Evolutionary conservation across 2,888 invertebrate species (phyloP), one percentile per base, ranked within the genome.

Genomic region (Ctena decussata): DNA sequence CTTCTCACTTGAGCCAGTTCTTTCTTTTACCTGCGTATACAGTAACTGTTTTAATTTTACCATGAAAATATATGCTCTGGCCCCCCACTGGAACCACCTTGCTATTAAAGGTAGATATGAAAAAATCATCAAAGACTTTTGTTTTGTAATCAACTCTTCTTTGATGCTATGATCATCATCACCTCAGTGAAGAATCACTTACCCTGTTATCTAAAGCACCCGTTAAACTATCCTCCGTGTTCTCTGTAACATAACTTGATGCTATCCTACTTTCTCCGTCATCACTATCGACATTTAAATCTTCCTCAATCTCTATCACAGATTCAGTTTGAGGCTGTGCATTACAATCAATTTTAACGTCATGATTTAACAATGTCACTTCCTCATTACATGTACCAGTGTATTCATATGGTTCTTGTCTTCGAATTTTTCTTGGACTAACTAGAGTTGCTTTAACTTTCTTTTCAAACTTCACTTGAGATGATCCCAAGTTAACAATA

Each of bases 201-300:
- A 95, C 95, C 91, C 94, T 92, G 75, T 95, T 95, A 75, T 94
- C 94, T 32, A 94, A 86, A 8, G 91, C 94, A n/a, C 93, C 94
- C 8, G 93, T 93, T 32, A 95, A 87, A 79, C 95, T 95, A 81
- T 95, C 95, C 35, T 94, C 93, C 1, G 94, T 94, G 80, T 93
- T 93, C 77, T 94, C 94, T 6, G 95, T 95, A 72, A 94, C 89
- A 80, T 93, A 94, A 79, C 94, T 94, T 6, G 95, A 95, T 0
- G 94, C 92, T 65, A 93, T 93, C 37, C 93, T 90, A 85, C 94
- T 94, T 44, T 93, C 94, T 0, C 85, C 89, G 37, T 89, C 91
- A 41, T 86, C 88, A 79, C 85, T 82, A n/a, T 84, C 80, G 57
- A 80, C 84, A 30, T 75, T 80, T 37, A 46, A 78, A 60, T 65